Percentiles rank a stretch among this genome's conserved stretches.
Conservation (phyloP, 2,888 invertebrate genomes). For the Plebejus melissa region DNA sequence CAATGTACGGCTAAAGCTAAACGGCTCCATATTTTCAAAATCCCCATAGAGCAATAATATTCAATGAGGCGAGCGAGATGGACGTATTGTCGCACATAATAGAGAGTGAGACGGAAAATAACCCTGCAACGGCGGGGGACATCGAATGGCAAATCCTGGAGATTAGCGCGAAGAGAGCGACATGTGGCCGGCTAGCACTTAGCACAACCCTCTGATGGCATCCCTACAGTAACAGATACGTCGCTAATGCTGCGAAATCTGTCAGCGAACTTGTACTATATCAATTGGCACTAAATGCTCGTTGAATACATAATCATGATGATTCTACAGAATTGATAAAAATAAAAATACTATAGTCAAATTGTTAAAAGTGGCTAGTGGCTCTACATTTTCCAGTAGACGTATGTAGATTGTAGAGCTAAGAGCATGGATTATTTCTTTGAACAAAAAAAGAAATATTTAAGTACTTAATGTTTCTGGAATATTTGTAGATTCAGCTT, state of each 20-base stretch:
- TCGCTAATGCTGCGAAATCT: constrained; percentile 43
- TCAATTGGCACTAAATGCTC: constrained; percentile 6
- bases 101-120: constrained; percentile 52
- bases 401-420: too few species aligned
- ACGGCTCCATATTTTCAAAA: constrained; percentile 79
- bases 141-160: constrained; percentile 75
- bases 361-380: too few species aligned
- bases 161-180: constrained; percentile 77
- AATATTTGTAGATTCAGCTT: not conserved
- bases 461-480: not conserved
- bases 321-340: too few species aligned
- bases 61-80: constrained; percentile 72
- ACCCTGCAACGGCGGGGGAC: constrained; percentile 51
- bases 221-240: constrained; percentile 40
- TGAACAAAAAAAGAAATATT: too few species aligned
- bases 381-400: too few species aligned
- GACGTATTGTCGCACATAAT: constrained; percentile 49
- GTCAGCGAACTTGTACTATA: constrained; percentile 30
- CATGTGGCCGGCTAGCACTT: constrained; percentile 76
- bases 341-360: not conserved
- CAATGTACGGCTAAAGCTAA: constrained; percentile 77
- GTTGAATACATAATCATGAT: too few species aligned
- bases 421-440: too few species aligned
- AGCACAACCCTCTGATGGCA: constrained; percentile 51
- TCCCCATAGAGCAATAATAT: constrained; percentile 79